Conservation (phyloP, 2,113 vertebrate genomes). For the Cyphomyrus plagiostoma region DNA sequence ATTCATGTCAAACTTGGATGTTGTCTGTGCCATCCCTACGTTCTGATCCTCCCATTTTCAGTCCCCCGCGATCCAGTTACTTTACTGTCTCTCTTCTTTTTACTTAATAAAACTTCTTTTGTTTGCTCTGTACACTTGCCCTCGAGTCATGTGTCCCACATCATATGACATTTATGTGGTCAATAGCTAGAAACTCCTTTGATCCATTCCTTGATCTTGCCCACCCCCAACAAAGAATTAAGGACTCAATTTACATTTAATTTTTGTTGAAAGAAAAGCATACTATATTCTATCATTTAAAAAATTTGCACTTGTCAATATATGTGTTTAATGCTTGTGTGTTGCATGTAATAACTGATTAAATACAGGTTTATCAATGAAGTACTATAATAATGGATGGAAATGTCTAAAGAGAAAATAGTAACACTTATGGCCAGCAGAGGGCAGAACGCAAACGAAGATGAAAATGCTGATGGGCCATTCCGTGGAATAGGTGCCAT, state of each 20-base stretch:
- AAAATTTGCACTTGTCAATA: background rate
- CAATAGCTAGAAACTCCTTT: no score
- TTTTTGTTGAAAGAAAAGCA: background rate
- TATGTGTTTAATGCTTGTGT: background rate
- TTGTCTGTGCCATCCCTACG: no score
- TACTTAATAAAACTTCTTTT: no score
- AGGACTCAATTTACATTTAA: background rate
- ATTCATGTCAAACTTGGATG: no score
- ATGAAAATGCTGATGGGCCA: background rate
- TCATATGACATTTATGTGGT: no score
- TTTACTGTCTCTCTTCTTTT: no score
- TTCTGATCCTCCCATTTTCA: no score
- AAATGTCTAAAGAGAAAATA: background rate
- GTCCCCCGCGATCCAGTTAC: no score
- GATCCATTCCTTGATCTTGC: background rate
- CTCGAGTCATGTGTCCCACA: no score
- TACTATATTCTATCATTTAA: background rate
- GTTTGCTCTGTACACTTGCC: no score
- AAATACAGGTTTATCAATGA: background rate
- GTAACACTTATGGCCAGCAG: background rate
- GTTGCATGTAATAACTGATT: background rate
- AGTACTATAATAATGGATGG: background rate
- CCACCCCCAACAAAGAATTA: background rate
- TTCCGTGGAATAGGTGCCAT: background rate
- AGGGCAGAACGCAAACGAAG: conserved; percentile 22